These are phyloP conservation scores for Monomorium pharaonis DNA, from an alignment of 1,140 invertebrate genomes.

Conservation along the genomic window DNA sequence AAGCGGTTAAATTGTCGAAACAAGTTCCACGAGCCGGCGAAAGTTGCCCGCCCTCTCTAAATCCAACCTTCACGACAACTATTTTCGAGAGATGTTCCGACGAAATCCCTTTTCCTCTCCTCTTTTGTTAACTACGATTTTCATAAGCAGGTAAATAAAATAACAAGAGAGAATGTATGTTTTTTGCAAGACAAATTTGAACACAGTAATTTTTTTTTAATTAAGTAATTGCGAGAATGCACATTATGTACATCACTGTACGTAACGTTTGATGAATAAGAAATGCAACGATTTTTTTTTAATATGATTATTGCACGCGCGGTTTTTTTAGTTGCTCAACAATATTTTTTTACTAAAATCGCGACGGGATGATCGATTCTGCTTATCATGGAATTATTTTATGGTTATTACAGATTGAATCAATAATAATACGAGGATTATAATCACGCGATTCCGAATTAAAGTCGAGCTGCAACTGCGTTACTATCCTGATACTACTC, in stretches of 20 bases:
- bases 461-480: neutral
- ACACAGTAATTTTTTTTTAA: neutral
- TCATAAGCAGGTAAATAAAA: neutral
- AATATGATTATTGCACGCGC: too few species aligned
- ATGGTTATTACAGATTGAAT: neutral
- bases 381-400: neutral
- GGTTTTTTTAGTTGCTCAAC: neutral
- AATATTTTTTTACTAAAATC: neutral
- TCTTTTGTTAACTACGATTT: neutral
- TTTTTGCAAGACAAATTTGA: neutral
- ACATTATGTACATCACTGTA: neutral
- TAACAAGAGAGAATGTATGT: neutral
- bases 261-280: too few species aligned
- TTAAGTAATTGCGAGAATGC: neutral
- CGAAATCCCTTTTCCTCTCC: neutral
- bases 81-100: slow-evolving; percentile 8
- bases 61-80: slow-evolving; percentile 27
- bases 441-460: neutral
- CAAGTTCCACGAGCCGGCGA: slow-evolving; percentile 41
- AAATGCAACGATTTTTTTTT: too few species aligned
- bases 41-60: slow-evolving; percentile 27
- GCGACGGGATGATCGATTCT: neutral
- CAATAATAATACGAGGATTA: neutral
- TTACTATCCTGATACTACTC: slow-evolving; percentile 16
- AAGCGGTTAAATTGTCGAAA: slow-evolving; percentile 48